These are phyloP conservation scores for Mastacembelus armatus DNA, from an alignment of 2,797 vertebrate species.

Conservation along the genomic window DNA sequence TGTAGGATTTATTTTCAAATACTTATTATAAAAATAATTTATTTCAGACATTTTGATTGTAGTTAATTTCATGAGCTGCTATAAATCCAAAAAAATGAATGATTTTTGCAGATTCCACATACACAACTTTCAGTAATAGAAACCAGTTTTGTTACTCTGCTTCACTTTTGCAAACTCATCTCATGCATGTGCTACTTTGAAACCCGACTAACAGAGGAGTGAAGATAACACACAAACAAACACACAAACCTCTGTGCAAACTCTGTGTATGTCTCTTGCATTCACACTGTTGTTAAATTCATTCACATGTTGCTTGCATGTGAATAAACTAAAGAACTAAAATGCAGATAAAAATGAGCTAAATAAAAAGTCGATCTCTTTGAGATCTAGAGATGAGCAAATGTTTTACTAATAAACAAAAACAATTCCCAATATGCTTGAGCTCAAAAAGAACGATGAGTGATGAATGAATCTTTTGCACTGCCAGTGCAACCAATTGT, in stretches of 20 bases:
- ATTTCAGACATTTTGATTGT: not conserved
- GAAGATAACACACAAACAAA: too few species aligned
- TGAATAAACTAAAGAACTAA: not conserved
- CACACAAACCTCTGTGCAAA: slow-evolving; percentile 2
- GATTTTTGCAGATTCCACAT: not conserved
- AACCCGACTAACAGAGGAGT: not conserved
- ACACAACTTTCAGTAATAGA: slow-evolving; percentile 14
- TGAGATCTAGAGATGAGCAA: too few species aligned
- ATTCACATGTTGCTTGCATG: not conserved
- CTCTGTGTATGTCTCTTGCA: not conserved
- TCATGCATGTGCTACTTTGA: slow-evolving; percentile 34
- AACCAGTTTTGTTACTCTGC: slow-evolving; percentile 35
- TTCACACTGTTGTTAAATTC: not conserved
- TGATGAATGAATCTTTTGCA: not conserved
- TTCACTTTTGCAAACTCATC: slow-evolving; percentile 44
- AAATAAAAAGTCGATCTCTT: not conserved
- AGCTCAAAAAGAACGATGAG: too few species aligned
- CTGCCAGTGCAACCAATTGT: not conserved
- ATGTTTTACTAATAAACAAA: too few species aligned
- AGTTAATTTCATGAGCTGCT: not conserved
- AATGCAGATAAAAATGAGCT: not conserved
- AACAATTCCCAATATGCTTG: too few species aligned
- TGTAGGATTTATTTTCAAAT: not conserved
- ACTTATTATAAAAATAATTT: not conserved
- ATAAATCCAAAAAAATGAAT: slow-evolving; percentile 4